These are phyloP conservation scores for Ameiurus melas DNA, from an alignment of 2,113 vertebrate species.

Conservation along the genomic window DNA sequence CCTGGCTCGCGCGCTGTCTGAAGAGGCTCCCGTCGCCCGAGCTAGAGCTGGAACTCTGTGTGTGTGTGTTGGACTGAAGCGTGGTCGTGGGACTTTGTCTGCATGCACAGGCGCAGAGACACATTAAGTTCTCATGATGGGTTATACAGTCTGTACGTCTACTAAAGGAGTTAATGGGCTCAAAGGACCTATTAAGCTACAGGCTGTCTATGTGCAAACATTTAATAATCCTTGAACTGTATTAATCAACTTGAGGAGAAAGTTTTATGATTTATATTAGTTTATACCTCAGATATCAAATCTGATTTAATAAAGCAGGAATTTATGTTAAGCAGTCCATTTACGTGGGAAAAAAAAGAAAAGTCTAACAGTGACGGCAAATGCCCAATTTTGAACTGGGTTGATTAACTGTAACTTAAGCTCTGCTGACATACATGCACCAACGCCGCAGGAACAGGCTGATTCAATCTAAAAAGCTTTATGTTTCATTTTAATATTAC, in stretches of 20 bases:
- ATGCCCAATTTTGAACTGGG: neutral
- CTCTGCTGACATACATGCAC: neutral
- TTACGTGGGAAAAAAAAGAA: neutral
- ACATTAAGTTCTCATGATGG: conserved; percentile 54
- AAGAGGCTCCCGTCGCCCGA: conserved; percentile 95
- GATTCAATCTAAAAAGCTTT: neutral
- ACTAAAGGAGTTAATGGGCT: conserved; percentile 39
- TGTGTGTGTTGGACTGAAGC: conserved; percentile 94
- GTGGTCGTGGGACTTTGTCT: conserved; percentile 96
- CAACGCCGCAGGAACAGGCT: neutral
- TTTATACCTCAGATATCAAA: neutral
- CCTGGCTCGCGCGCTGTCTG: conserved; percentile 86
- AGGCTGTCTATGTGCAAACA: neutral
- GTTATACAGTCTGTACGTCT: conserved; percentile 53
- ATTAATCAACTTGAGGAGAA: neutral
- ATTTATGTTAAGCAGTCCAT: neutral
- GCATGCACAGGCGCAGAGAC: conserved; percentile 30
- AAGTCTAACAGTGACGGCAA: neutral
- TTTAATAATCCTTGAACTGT: neutral
- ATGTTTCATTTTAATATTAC: neutral
- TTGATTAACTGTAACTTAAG: neutral
- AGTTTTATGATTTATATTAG: neutral
- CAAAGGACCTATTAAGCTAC: conserved; percentile 36
- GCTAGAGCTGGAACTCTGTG: conserved; percentile 97
- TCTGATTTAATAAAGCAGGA: neutral